Evolutionary conservation across 2,797 vertebrate genomes (phyloP).

Genomic region (Phylloscopus collybita): DNA sequence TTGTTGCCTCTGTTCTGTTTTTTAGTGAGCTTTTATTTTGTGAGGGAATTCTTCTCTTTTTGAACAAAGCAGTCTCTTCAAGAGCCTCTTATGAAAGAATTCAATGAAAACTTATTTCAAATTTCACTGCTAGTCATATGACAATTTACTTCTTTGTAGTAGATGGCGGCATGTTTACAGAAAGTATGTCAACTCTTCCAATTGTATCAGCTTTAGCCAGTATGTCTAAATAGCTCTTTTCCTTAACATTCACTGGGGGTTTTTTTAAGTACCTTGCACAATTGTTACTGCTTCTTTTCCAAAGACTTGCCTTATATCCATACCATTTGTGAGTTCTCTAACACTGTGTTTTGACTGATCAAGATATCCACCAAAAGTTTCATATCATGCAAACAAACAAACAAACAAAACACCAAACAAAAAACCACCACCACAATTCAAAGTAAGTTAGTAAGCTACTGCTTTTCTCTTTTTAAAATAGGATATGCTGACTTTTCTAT

Average conservation of each 20-base stretch:
- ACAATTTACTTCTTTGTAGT: background rate
- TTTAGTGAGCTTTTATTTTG: background rate
- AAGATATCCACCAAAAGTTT: background rate
- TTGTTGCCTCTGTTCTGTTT: background rate
- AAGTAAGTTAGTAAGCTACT: background rate
- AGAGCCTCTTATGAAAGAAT: background rate
- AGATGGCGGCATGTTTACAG: background rate
- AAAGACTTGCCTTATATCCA: background rate
- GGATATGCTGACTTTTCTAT: background rate
- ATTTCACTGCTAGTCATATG: background rate
- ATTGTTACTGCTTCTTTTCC: background rate
- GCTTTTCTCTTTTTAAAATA: background rate
- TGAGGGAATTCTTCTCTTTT: background rate
- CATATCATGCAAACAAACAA: background rate
- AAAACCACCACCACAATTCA: rapidly evolving
- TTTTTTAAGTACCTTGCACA: background rate
- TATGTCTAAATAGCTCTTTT: background rate
- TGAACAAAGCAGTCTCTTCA: background rate
- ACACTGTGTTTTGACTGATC: background rate
- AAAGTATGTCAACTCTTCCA: background rate
- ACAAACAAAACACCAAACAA: background rate
- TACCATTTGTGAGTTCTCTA: background rate
- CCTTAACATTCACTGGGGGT: background rate
- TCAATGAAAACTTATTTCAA: background rate
- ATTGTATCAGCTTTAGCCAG: background rate